A percentile compares a stretch with the other conserved stretches of the same genome.
Conservation (phyloP, 2,888 invertebrate species). For the Lasius fuliginosus region DNA sequence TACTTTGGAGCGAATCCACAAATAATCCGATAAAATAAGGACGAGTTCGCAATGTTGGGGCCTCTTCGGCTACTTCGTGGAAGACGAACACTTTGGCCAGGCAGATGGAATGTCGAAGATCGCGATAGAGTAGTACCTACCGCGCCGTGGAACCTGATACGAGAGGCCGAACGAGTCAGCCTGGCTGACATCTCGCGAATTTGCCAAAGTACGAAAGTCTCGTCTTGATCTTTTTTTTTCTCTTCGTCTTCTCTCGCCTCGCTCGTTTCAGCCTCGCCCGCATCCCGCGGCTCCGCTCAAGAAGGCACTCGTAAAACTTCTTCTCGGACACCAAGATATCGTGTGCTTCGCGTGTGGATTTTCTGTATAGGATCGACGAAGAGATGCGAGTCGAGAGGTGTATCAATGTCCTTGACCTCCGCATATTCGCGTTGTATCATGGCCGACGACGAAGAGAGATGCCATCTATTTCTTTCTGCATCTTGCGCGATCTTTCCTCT, state of each 20-base stretch:
- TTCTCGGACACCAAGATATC: conserved; percentile 63
- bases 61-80: conserved; percentile 61
- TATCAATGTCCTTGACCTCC: conserved; percentile 74
- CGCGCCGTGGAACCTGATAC: conserved; percentile 81
- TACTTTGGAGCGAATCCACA: background rate
- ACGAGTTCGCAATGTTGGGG: background rate
- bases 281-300: conserved; percentile 56
- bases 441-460: background rate
- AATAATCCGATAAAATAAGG: conserved; percentile 59
- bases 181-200: conserved; percentile 71
- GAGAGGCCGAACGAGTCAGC: conserved; percentile 50
- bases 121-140: conserved; percentile 79
- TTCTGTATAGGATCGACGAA: conserved; percentile 40
- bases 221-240: conserved; percentile 26
- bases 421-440: conserved; percentile 32
- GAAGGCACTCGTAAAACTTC: conserved; percentile 73
- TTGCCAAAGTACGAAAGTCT: conserved; percentile 68
- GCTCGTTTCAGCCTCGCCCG: conserved; percentile 59
- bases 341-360: conserved; percentile 37
- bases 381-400: conserved; percentile 52
- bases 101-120: conserved; percentile 82
- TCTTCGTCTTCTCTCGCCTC: conserved; percentile 24
- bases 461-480: conserved; percentile 36
- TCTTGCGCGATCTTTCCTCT: conserved; percentile 32
- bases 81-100: conserved; percentile 62